phyloP scores from a whole-genome alignment of 2,888 invertebrate species.

The Vandiemenella viatica region DNA sequence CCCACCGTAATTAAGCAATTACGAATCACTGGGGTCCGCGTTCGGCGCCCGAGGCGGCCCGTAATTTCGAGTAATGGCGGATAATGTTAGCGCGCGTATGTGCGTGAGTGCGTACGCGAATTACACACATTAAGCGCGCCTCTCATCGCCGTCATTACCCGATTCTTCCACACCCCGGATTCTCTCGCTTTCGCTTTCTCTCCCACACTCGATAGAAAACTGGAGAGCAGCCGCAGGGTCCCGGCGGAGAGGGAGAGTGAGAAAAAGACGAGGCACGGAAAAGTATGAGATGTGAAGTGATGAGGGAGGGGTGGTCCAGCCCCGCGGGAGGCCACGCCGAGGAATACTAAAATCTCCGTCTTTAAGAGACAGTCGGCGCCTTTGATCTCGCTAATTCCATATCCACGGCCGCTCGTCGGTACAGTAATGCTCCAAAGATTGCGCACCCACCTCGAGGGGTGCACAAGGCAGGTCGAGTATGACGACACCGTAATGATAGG shows the following conservation, averaged over 20 bases:
- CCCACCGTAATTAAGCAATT: too few relatives aligned
- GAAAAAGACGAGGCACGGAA: neutral
- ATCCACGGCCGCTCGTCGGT: neutral
- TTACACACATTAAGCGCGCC: constrained; percentile 8
- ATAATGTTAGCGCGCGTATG: neutral
- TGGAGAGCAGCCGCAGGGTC: too few relatives aligned
- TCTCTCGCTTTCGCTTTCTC: neutral
- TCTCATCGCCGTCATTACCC: constrained; percentile 10
- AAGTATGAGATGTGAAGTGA: too few relatives aligned
- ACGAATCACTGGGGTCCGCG: too few relatives aligned
- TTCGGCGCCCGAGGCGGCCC: too few relatives aligned
- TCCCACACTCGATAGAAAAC: too few relatives aligned
- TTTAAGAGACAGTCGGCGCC: constrained; percentile 13
- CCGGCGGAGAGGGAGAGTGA: neutral
- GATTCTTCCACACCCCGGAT: neutral
- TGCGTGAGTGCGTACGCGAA: constrained; percentile 8
- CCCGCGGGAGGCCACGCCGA: neutral
- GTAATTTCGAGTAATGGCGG: neutral
- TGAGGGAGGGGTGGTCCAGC: neutral
- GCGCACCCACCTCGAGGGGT: neutral
- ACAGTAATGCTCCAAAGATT: neutral
- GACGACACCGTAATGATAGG: neutral
- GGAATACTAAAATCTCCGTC: constrained; percentile 11
- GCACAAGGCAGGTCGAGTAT: neutral
- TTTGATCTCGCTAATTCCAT: constrained; percentile 14